Conservation (phyloP, 2,888 invertebrate species). For the Synergus itoensis region DNA sequence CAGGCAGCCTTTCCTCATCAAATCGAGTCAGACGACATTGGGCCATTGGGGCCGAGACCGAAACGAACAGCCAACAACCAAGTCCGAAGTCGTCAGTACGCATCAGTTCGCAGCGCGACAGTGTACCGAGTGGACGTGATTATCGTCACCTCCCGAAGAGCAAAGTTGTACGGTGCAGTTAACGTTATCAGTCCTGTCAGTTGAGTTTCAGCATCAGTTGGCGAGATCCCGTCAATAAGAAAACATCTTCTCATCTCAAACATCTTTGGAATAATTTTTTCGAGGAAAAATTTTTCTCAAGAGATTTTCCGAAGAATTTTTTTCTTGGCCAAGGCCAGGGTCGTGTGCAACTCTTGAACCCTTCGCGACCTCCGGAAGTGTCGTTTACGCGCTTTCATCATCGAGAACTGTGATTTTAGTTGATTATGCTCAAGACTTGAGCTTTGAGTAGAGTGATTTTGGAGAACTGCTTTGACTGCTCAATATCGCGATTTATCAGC, state of each 20-base stretch:
- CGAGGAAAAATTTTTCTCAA: no score
- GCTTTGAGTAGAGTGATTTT: conserved; percentile 22
- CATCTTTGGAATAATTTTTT: not conserved
- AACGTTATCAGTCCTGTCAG: conserved; percentile 3
- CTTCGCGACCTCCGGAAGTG: conserved; percentile 4
- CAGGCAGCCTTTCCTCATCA: conserved; percentile 52
- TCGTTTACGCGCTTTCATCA: not conserved
- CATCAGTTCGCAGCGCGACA: conserved; percentile 71
- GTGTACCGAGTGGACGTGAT: conserved; percentile 66
- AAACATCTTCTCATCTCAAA: not conserved
- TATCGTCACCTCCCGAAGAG: conserved; percentile 37
- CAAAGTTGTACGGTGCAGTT: conserved; percentile 20
- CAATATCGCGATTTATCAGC: conserved; percentile 35
- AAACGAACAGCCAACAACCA: conserved; percentile 44
- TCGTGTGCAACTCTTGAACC: conserved; percentile 10
- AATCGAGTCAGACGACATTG: conserved; percentile 71
- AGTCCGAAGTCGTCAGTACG: conserved; percentile 65
- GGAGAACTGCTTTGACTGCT: conserved; percentile 31
- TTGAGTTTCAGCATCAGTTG: conserved; percentile 7
- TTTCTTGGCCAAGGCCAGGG: conserved; percentile 1
- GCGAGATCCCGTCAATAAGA: conserved; percentile 6
- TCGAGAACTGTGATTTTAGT: conserved; percentile 18
- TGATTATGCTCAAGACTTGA: conserved; percentile 22
- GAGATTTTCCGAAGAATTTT: not conserved
- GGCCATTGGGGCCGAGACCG: conserved; percentile 70